Evolutionary conservation across 2,888 invertebrate species (phyloP), one percentile per base, ranked within the genome.

Genomic region (Apotomis turbidana): DNA sequence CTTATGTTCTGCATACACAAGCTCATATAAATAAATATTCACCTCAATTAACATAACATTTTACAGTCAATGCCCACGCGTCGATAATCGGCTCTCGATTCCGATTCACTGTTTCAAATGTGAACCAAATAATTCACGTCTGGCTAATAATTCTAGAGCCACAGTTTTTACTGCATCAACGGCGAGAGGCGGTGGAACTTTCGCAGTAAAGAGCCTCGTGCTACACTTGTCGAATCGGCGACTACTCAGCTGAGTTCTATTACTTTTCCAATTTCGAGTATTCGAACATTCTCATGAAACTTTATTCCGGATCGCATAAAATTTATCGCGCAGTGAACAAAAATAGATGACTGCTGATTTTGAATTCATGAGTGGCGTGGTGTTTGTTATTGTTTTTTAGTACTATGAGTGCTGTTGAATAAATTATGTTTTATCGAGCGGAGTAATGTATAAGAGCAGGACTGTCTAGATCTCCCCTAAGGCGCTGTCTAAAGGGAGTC

Each of bases 301-400:
- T 81, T 78, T 80, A 80, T 80, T 79, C 75, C 75, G 73, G 77
- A 80, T 79, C 79, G 79, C 78, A 80, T 76, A 78, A 79, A 82
- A 82, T 84, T 81, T 84, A 85, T 83, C 79, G 76, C 77, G 66
- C 77, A 74, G 75, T 74, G 77, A 80, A 81, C 80, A 81, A 81
- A 81, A 80, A 81, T 79, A 79, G 80, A 79, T 80, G 72, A 75
- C 71, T 57, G 52, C 58, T 76, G 75, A 76, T 75, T 76, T 74
- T 75, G 76, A 76, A 79, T 79, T 79, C 76, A 75, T 71, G 77
- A 78, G 74, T 70, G 70, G 57, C 12, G 62, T 57, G 62, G 60
- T 38, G 49, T 46, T 36, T 3, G 58, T 63, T 63, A 68, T 68
- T 72, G 68, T 72, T 68, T 72, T 71, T 62, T 57, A 41, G 13